phyloP scores from a whole-genome alignment of 2,888 invertebrate genomes.

The Apocheima hispidaria region DNA sequence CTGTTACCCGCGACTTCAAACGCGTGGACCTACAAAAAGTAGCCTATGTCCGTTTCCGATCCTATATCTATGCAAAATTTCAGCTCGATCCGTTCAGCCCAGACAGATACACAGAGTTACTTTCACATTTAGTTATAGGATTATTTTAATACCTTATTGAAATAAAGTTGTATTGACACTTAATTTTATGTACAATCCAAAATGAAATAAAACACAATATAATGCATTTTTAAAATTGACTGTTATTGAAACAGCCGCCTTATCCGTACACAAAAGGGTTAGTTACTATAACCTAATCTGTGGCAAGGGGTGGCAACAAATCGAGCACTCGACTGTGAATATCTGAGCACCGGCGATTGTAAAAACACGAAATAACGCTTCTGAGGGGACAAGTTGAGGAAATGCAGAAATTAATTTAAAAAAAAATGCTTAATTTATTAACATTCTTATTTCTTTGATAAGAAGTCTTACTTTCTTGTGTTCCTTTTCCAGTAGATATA shows the following conservation, averaged over 20 bases:
- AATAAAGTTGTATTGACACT: too few species aligned
- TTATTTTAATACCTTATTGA: too few species aligned
- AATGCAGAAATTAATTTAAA: conserved; percentile 1
- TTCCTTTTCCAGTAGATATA: too few species aligned
- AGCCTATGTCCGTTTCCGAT: too few species aligned
- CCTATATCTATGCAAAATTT: too few species aligned
- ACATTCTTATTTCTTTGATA: background rate
- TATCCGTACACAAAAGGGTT: conserved; percentile 48
- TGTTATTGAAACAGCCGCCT: conserved; percentile 25
- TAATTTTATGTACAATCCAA: too few species aligned
- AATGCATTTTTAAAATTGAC: conserved; percentile 13
- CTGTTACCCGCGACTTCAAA: too few species aligned
- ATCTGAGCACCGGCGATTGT: conserved; percentile 41
- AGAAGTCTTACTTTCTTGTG: background rate
- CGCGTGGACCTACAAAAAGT: too few species aligned
- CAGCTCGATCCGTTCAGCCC: too few species aligned
- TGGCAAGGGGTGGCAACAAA: conserved; percentile 40
- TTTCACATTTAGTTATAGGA: too few species aligned
- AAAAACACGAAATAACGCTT: conserved; percentile 47
- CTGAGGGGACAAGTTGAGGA: conserved; percentile 23
- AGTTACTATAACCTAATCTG: conserved; percentile 12
- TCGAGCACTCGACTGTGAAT: conserved; percentile 48
- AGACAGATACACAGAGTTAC: too few species aligned
- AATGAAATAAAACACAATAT: background rate
- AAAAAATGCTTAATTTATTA: background rate